A percentile compares a stretch with the other conserved stretches of the same genome.
phyloP scores from a whole-genome alignment of 1,140 invertebrate species.

The Antheraea pernyi region DNA sequence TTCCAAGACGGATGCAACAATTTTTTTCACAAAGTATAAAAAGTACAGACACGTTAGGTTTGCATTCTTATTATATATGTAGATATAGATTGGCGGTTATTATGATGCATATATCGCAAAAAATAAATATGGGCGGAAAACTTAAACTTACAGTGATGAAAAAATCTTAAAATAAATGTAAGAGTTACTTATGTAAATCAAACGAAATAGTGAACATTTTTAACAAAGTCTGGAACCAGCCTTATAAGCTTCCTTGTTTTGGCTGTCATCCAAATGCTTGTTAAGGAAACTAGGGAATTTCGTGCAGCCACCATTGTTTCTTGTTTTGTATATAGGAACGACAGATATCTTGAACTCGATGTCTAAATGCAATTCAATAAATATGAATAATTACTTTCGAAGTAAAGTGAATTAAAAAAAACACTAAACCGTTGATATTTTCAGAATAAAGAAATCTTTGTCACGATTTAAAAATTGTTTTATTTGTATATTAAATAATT shows the following conservation, averaged over 20 bases:
- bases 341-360: conserved; percentile 10
- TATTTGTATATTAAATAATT: too few species aligned
- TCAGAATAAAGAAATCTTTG: not conserved
- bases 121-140: too few species aligned
- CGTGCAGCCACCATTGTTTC: conserved; percentile 54
- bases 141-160: too few species aligned
- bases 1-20: too few species aligned
- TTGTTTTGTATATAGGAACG: conserved; percentile 46
- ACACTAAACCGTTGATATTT: not conserved
- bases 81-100: too few species aligned
- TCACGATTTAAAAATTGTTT: too few species aligned
- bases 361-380: not conserved
- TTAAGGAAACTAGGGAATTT: conserved; percentile 65
- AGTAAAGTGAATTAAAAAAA: not conserved
- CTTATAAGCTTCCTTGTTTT: conserved; percentile 63
- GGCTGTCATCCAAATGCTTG: conserved; percentile 66
- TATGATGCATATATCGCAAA: too few species aligned
- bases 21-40: too few species aligned
- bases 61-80: too few species aligned
- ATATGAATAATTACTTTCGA: not conserved
- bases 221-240: conserved; percentile 17
- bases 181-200: not conserved
- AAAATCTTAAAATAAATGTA: not conserved
- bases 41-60: too few species aligned
- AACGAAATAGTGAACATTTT: conserved; percentile 15